Percentiles rank a stretch among this genome's conserved stretches.
These are phyloP conservation scores for Channa argus DNA, from an alignment of 2,113 vertebrate genomes.

Conservation along the genomic window DNA sequence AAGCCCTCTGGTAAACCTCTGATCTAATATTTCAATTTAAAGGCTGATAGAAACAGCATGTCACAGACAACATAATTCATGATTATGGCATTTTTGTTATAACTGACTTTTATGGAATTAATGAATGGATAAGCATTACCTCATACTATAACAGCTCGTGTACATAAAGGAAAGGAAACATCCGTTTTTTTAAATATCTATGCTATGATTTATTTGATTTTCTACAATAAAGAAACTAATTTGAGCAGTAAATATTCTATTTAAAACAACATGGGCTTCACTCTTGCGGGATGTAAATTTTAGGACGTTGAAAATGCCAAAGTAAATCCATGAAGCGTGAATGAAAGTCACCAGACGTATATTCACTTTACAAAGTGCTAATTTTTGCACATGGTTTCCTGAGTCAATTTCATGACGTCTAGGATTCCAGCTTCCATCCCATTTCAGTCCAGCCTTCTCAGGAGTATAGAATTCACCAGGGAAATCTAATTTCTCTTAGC, in stretches of 20 bases:
- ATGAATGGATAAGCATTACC: slow-evolving; percentile 17
- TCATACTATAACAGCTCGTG: slow-evolving; percentile 14
- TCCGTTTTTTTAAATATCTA: too few relatives aligned
- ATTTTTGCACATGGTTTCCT: slow-evolving; percentile 61
- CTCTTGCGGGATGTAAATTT: slow-evolving; percentile 4
- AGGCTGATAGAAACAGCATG: slow-evolving; percentile 51
- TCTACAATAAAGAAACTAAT: slow-evolving; percentile 5
- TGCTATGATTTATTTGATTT: too few relatives aligned
- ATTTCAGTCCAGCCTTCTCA: slow-evolving; percentile 51
- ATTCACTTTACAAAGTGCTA: slow-evolving; percentile 27
- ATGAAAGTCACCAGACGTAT: slow-evolving; percentile 25
- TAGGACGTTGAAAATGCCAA: slow-evolving; percentile 23
- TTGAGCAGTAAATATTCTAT: not conserved
- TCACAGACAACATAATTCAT: slow-evolving; percentile 26
- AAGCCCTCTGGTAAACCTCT: slow-evolving; percentile 63
- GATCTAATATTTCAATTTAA: slow-evolving; percentile 73
- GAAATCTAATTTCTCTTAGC: slow-evolving; percentile 65
- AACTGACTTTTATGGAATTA: slow-evolving; percentile 30
- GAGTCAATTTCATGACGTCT: slow-evolving; percentile 57
- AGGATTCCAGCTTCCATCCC: slow-evolving; percentile 42
- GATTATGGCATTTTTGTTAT: slow-evolving; percentile 40
- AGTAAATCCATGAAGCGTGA: not conserved
- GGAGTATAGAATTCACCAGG: slow-evolving; percentile 67
- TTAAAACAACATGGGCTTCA: not conserved
- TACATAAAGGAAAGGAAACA: not conserved